Percentiles rank a stretch among this genome's conserved stretches.
Conservation (phyloP, 2,797 vertebrate genomes). For the Vireo griseus region DNA sequence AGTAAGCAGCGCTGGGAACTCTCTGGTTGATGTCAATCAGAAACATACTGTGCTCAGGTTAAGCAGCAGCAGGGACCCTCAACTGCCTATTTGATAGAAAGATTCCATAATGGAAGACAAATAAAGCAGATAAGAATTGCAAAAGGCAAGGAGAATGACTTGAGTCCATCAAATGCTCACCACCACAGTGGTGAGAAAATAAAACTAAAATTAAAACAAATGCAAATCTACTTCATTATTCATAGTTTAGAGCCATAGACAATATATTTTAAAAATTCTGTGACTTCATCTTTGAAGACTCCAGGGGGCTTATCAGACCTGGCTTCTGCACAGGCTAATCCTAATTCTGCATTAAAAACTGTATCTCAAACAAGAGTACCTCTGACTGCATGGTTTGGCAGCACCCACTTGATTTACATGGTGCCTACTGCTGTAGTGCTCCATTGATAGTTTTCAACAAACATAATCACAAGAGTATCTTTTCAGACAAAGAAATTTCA, state of each 20-base stretch:
- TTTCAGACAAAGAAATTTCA: background rate
- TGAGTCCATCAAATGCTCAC: background rate
- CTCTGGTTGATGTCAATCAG: background rate
- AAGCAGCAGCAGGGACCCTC: constrained; percentile 7
- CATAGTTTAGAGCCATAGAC: background rate
- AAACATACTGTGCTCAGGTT: background rate
- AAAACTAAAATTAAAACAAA: background rate
- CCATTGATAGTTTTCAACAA: background rate
- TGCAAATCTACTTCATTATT: background rate
- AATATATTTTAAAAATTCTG: background rate
- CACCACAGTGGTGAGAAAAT: background rate
- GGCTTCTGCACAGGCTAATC: background rate
- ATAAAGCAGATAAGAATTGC: background rate
- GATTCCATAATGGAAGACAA: background rate
- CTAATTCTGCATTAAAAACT: background rate
- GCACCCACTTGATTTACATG: background rate
- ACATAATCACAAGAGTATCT: background rate
- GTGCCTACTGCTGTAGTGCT: background rate
- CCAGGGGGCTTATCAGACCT: background rate
- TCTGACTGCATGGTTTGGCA: background rate
- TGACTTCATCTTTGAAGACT: background rate
- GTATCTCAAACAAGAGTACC: background rate
- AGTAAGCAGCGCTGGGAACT: background rate
- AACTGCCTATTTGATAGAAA: background rate
- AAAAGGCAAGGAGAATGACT: background rate